phyloP scores from a whole-genome alignment of 2,797 vertebrate genomes.

The Scolopax bukidnonensis region DNA sequence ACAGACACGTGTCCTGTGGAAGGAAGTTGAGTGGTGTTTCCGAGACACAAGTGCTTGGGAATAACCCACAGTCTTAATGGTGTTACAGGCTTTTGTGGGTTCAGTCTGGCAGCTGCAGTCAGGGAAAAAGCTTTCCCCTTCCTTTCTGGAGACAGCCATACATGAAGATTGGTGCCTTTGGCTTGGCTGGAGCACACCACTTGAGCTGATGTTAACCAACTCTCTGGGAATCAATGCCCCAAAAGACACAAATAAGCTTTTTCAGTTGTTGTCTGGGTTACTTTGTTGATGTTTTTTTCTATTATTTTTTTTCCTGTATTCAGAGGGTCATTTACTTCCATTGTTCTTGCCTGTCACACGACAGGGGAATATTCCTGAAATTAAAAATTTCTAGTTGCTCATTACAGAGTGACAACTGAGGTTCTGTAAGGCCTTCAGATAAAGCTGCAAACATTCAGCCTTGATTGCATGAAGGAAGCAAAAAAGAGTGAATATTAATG shows the following conservation, averaged over 20 bases:
- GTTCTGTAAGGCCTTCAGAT: not conserved
- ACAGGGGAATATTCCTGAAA: not conserved
- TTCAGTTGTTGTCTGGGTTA: not conserved
- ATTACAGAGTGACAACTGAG: not conserved
- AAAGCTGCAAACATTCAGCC: not conserved
- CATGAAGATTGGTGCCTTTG: not conserved
- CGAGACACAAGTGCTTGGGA: not conserved
- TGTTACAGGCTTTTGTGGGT: not conserved
- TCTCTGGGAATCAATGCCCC: not conserved
- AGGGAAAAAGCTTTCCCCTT: not conserved
- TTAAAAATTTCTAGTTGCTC: not conserved
- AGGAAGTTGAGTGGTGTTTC: not conserved
- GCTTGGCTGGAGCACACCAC: not conserved
- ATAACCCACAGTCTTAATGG: not conserved
- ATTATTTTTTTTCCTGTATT: not conserved
- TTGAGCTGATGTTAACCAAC: not conserved
- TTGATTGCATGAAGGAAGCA: not conserved
- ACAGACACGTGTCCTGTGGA: rapidly evolving
- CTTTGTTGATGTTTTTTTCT: not conserved
- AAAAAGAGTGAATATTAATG: not conserved
- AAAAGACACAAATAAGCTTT: not conserved
- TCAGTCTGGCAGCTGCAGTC: not conserved
- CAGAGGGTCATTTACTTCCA: not conserved
- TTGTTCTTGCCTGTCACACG: not conserved
- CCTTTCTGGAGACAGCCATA: not conserved